Percentiles rank a stretch among this genome's conserved stretches.
These are phyloP conservation scores for Tetragonisca angustula DNA, from an alignment of 2,888 invertebrate species.

Conservation along the genomic window DNA sequence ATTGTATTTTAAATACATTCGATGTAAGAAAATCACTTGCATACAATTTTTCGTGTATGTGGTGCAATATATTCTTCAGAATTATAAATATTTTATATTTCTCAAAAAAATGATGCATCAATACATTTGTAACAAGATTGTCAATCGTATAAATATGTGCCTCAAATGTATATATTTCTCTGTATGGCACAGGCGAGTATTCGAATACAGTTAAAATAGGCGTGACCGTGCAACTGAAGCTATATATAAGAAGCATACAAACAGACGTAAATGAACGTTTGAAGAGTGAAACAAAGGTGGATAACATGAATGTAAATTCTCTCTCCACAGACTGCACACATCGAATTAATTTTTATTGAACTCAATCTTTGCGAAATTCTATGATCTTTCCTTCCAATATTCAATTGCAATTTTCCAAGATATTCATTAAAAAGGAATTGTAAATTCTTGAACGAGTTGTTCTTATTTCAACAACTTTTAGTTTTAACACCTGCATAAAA, in stretches of 20 bases:
- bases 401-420: neutral
- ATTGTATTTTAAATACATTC: neutral
- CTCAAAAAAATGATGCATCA: neutral
- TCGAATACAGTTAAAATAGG: conserved; percentile 50
- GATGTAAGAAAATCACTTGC: neutral
- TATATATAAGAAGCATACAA: conserved; percentile 47
- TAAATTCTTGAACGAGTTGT: neutral
- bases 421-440: neutral
- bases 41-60: neutral
- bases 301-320: conserved; percentile 27
- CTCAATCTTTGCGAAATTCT: neutral
- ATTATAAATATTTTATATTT: no score
- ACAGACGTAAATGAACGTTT: conserved; percentile 42
- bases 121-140: neutral
- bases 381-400: neutral
- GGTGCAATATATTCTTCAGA: neutral
- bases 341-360: conserved; percentile 1
- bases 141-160: neutral
- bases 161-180: neutral
- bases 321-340: conserved; percentile 1
- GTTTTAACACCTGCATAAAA: neutral
- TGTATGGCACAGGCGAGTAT: neutral
- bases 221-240: conserved; percentile 39
- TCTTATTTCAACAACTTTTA: neutral
- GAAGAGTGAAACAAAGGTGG: conserved; percentile 41